Evolutionary conservation across 2,888 invertebrate species (phyloP).

Genomic region (Heteromyza rotundicornis): DNA sequence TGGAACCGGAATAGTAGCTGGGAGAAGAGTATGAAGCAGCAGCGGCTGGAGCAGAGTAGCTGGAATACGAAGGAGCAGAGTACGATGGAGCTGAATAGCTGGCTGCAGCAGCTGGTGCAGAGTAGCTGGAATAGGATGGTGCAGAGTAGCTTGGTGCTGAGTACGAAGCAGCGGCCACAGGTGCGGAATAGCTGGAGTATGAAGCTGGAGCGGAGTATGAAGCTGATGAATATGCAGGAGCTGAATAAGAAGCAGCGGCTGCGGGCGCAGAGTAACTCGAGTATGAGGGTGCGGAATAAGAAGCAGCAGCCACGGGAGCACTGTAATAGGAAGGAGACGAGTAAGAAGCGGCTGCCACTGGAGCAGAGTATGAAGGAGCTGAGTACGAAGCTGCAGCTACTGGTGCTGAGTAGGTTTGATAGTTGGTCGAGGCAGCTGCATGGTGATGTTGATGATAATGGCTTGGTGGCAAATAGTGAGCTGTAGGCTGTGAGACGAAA

Average conservation of each 20-base stretch:
- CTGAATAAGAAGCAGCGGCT: conserved; percentile 24
- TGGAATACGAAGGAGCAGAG: conserved; percentile 10
- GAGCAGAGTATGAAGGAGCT: conserved; percentile 10
- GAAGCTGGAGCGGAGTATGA: conserved; percentile 33
- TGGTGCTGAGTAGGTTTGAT: conserved; percentile 22
- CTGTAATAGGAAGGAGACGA: conserved; percentile 30
- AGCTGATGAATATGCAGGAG: conserved; percentile 19
- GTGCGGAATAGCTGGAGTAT: conserved; percentile 14
- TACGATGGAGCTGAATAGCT: conserved; percentile 27
- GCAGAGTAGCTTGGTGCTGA: conserved; percentile 30
- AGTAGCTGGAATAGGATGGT: no score
- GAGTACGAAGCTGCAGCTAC: conserved; percentile 7
- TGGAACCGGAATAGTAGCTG: conserved; percentile 36
- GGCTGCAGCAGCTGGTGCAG: conserved; percentile 27
- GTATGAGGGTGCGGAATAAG: conserved; percentile 23
- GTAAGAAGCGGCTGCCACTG: conserved; percentile 3
- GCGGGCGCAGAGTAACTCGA: conserved; percentile 31
- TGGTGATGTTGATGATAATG: not conserved
- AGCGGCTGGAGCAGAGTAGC: conserved; percentile 17
- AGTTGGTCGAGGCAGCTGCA: conserved; percentile 28
- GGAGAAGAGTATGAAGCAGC: conserved; percentile 18
- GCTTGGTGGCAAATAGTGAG: conserved; percentile 13
- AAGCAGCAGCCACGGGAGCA: conserved; percentile 27
- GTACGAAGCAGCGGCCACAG: conserved; percentile 29
- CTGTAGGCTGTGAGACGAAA: conserved; percentile 8